Evolutionary conservation across 2,888 invertebrate genomes (phyloP).

Genomic region (Parapristionchus giblindavisi): DNA sequence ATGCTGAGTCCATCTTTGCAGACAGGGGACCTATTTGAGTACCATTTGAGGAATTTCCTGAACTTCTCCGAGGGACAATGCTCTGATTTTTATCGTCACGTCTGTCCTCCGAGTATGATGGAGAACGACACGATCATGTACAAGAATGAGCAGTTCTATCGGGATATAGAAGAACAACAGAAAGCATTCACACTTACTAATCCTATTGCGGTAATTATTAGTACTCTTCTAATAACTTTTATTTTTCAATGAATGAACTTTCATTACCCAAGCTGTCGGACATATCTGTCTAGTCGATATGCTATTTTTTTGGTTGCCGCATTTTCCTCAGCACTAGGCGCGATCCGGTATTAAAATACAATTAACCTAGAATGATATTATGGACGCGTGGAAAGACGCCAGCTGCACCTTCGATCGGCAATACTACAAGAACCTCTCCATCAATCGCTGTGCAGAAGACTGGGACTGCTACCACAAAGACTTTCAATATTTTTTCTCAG

Average conservation of each 20-base stretch:
- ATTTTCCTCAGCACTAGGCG: too few relatives aligned
- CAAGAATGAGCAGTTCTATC: constrained; percentile 9
- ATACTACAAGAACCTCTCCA: not conserved
- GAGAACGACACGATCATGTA: constrained; percentile 19
- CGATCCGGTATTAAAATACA: too few relatives aligned
- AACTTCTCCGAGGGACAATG: constrained; percentile 26
- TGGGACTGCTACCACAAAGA: not conserved
- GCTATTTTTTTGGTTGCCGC: too few relatives aligned
- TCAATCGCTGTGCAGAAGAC: too few relatives aligned
- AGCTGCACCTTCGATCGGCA: not conserved
- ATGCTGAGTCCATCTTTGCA: too few relatives aligned
- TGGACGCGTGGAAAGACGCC: not conserved
- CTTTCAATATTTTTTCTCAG: constrained; percentile 11
- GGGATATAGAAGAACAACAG: not conserved
- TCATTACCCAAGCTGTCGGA: too few relatives aligned
- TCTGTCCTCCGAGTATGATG: constrained; percentile 14
- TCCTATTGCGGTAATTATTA: constrained; percentile 11
- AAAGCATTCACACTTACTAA: constrained; percentile 1
- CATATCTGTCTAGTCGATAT: too few relatives aligned
- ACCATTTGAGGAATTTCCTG: constrained; percentile 28
- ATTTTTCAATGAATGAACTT: too few relatives aligned
- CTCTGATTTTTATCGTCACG: constrained; percentile 38
- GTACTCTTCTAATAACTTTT: not conserved
- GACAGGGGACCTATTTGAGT: constrained; percentile 17
- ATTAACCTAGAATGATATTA: constrained; percentile 27